Evolutionary conservation across 2,888 invertebrate genomes (phyloP).

Genomic region (Drosophila ochracea): DNA sequence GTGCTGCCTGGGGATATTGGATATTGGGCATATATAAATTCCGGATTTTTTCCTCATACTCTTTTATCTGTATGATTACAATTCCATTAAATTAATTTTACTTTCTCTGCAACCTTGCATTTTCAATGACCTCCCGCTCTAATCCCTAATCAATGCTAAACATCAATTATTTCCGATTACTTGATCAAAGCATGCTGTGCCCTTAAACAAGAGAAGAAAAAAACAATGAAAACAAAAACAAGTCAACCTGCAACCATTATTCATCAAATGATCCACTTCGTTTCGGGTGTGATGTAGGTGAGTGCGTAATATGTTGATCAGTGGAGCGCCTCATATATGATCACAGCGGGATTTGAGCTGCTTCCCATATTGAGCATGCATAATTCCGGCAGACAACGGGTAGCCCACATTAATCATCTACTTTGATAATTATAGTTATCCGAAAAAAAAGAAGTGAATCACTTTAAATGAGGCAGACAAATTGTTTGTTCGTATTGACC

Average conservation of each 20-base stretch:
- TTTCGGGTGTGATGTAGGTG: constrained; percentile 45
- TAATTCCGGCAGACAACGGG: constrained; percentile 23
- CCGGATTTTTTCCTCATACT: not conserved
- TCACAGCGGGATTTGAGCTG: constrained; percentile 43
- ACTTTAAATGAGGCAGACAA: constrained; percentile 37
- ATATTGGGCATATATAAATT: not conserved
- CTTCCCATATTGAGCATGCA: constrained; percentile 26
- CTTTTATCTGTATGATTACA: not conserved
- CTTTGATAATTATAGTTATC: constrained; percentile 35
- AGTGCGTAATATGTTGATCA: constrained; percentile 43
- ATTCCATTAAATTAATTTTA: not conserved
- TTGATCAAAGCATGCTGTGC: constrained; percentile 36
- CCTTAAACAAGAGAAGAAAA: not conserved
- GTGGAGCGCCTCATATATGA: constrained; percentile 22
- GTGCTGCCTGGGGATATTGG: not conserved
- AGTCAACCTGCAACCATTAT: constrained; percentile 25
- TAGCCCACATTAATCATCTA: constrained; percentile 51
- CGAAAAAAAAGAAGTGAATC: constrained; percentile 41
- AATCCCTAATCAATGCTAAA: constrained; percentile 14
- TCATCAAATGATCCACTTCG: constrained; percentile 31
- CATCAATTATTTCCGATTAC: constrained; percentile 21
- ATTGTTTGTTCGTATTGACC: constrained; percentile 19
- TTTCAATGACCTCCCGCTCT: constrained; percentile 2
- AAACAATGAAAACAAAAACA: not conserved
- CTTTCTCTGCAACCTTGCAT: constrained; percentile 26